These are phyloP conservation scores for Neoascia interrupta DNA, from an alignment of 2,888 invertebrate species.

Conservation along the genomic window DNA sequence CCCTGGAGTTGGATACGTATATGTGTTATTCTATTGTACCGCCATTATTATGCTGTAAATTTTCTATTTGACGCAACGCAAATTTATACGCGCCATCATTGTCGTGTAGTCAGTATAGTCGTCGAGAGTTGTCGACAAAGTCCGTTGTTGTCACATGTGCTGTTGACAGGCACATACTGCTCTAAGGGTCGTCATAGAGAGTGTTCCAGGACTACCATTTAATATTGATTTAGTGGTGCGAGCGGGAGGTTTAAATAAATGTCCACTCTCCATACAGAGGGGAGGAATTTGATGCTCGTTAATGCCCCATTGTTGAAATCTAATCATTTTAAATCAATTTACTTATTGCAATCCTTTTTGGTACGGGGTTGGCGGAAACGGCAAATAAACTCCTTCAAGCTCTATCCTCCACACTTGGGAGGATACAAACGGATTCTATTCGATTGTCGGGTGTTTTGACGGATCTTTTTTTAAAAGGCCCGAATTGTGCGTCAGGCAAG, in stretches of 20 bases:
- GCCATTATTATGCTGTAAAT: constrained; percentile 68
- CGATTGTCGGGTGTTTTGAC: neutral
- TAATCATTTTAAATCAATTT: constrained; percentile 67
- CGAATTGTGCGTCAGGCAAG: constrained; percentile 1
- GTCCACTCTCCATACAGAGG: constrained; percentile 28
- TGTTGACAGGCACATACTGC: constrained; percentile 51
- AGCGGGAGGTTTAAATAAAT: constrained; percentile 37
- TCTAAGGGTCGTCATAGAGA: constrained; percentile 47
- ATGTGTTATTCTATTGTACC: constrained; percentile 51
- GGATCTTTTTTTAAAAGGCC: constrained; percentile 26
- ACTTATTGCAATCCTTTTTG: constrained; percentile 46
- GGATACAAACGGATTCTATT: constrained; percentile 16
- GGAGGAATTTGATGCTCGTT: constrained; percentile 39
- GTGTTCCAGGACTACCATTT: neutral
- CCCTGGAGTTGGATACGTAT: neutral
- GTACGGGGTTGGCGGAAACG: neutral
- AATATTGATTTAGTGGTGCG: constrained; percentile 22
- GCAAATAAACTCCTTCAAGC: neutral
- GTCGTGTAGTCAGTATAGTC: constrained; percentile 14
- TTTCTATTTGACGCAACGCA: constrained; percentile 66
- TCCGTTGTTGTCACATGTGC: constrained; percentile 62
- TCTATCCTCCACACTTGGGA: constrained; percentile 22
- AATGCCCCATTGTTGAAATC: constrained; percentile 58
- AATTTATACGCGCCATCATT: constrained; percentile 61
- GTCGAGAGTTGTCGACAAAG: constrained; percentile 15